Base-by-base conservation (phyloP, 2,113 vertebrate species). In the Xiphias gladius region DNA sequence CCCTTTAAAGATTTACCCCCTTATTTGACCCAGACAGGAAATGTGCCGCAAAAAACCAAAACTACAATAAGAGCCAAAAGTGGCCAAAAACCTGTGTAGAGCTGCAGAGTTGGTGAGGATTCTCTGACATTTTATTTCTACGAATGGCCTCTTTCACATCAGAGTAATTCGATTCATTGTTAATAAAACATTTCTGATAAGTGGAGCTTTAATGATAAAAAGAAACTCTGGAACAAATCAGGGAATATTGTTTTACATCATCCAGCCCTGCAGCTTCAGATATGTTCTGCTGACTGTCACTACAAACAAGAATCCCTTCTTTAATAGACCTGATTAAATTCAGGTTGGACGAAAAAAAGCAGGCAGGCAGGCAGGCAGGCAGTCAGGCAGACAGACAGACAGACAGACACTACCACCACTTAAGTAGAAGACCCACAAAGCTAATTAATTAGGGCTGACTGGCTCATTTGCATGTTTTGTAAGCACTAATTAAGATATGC, bases 401-500 rank as follows among this genome's bases (percentile, higher is more conserved):
- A 61, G 28, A 5, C 54, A 63, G 68, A 22, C 50, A 50, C 46
- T n/a, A 9, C 39, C 9, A 37, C 67, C 68, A 64, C 86, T 85
- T 63, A 71, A 71, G 39, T 32, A 82, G 46, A 86, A 86, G 88
- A 17, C 82, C 68, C 73, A 85, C 85, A 82, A 66, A 66, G 74
- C 68, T 82, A 71, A 88, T 89, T 88, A 86, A 82, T 88, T 61
- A 62, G 68, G 55, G 71, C 59, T 16, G 19, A 62, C 66, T 30
- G 58, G 32, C 78, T 87, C 82, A 87, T 91, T 87, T 80, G 77
- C 82, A 85, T 84, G 80, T 85, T 91, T 85, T 88, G 58, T 88
- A 71, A 88, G 79, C 89, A 68, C 84, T 84, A 83, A 91, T 91
- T 89, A 92, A 90, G 80, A 90, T 84, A 85, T 87, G 88, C 88